Evolutionary conservation across 2,888 invertebrate species (phyloP).

Genomic region (Deilephila porcellus): DNA sequence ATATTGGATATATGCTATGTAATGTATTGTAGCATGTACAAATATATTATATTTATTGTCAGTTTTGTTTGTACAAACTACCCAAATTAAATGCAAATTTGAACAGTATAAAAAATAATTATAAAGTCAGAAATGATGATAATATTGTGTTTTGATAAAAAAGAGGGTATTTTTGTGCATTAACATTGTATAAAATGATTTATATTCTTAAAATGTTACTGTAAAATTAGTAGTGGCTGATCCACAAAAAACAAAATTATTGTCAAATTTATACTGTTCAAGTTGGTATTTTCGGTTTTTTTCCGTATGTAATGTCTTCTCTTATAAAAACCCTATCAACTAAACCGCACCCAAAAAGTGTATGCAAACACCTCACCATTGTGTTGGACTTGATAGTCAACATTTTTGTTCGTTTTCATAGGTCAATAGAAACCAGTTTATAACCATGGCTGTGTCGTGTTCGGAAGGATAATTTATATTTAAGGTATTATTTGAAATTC

Average conservation of each 20-base stretch:
- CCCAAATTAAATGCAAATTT: conserved; percentile 1
- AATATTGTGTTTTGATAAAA: too few species aligned
- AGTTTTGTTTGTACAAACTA: neutral
- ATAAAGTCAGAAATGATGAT: too few species aligned
- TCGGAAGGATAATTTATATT: conserved; percentile 23
- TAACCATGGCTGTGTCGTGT: conserved; percentile 32
- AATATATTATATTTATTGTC: neutral
- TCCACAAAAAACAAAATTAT: neutral
- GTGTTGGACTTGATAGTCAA: neutral
- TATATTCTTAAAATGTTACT: too few species aligned
- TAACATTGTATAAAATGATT: too few species aligned
- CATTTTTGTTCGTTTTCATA: conserved; percentile 25
- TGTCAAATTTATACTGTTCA: neutral
- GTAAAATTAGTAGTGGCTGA: neutral
- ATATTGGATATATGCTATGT: neutral
- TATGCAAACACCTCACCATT: neutral
- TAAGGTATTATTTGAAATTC: conserved; percentile 22
- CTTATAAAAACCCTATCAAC: neutral
- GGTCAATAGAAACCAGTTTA: conserved; percentile 34
- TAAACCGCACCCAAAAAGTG: neutral
- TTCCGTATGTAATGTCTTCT: neutral
- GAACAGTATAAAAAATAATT: neutral
- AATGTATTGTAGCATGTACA: conserved; percentile 1
- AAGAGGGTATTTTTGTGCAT: too few species aligned
- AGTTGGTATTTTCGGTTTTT: neutral